Percentiles rank a stretch among this genome's conserved stretches.
Evolutionary conservation across 1,140 invertebrate species (phyloP).

Genomic region (Microvelia longipes): DNA sequence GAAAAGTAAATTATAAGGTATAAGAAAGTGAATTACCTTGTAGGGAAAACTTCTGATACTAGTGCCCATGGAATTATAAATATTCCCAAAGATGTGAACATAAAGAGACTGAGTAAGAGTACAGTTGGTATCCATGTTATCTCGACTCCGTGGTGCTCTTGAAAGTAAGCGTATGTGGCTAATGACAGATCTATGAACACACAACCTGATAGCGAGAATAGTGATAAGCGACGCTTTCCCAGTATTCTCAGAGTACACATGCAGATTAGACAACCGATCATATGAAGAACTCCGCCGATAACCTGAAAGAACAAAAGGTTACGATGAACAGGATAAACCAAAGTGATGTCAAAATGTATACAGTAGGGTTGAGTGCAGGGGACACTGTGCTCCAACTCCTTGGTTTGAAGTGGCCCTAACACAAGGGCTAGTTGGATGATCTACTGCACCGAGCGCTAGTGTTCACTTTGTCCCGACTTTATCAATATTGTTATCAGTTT

Average conservation of each 20-base stretch:
- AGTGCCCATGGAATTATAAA: slow-evolving; percentile 23
- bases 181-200: slow-evolving; percentile 13
- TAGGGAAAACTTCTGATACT: slow-evolving; percentile 24
- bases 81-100: slow-evolving; percentile 19
- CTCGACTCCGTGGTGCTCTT: not conserved
- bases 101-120: slow-evolving; percentile 17
- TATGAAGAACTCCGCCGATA: slow-evolving; percentile 8
- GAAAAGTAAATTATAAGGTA: too few relatives aligned
- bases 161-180: slow-evolving; percentile 14
- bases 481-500: too few relatives aligned
- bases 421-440: too few relatives aligned
- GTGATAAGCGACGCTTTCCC: slow-evolving; percentile 29
- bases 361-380: too few relatives aligned
- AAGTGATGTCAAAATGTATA: too few relatives aligned
- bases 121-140: slow-evolving; percentile 17
- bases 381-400: too few relatives aligned
- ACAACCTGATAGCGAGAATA: slow-evolving; percentile 26
- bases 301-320: slow-evolving; percentile 16
- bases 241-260: slow-evolving; percentile 18
- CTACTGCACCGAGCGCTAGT: too few relatives aligned
- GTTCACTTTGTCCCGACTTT: too few relatives aligned
- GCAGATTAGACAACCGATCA: slow-evolving; percentile 13
- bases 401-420: too few relatives aligned
- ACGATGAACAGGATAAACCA: too few relatives aligned
- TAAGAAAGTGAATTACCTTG: slow-evolving; percentile 19